Percentiles rank a stretch among this genome's conserved stretches.
Evolutionary conservation across 2,797 vertebrate species (phyloP).

Genomic region (Sebastes cheni): DNA sequence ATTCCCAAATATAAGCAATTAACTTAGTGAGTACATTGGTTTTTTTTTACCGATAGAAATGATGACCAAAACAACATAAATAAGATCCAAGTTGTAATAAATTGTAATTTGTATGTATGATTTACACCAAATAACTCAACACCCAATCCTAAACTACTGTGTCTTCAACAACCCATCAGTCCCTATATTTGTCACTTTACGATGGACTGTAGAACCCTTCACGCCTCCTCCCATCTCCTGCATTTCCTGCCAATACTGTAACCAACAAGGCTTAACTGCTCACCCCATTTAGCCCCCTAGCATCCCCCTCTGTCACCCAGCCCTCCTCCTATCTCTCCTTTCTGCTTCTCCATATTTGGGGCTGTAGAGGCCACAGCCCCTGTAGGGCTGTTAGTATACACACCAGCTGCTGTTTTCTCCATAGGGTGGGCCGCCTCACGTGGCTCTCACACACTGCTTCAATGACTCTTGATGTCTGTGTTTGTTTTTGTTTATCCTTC

Average conservation of each 20-base stretch:
- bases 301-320: constrained; percentile 43
- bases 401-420: constrained; percentile 76
- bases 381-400: constrained; percentile 73
- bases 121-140: neutral
- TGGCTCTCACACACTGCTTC: constrained; percentile 67
- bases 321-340: constrained; percentile 47
- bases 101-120: neutral
- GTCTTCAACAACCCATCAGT: neutral
- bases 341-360: constrained; percentile 51
- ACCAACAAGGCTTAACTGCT: constrained; percentile 71
- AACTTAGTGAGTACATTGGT: neutral
- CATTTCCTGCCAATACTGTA: constrained; percentile 63
- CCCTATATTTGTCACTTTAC: constrained; percentile 12
- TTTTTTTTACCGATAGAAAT: neutral
- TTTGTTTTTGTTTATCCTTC: constrained; percentile 72
- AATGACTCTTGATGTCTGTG: constrained; percentile 78
- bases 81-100: neutral
- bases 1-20: neutral
- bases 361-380: constrained; percentile 64
- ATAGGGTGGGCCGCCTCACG: constrained; percentile 70
- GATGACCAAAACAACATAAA: neutral
- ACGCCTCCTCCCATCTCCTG: constrained; percentile 6
- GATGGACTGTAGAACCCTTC: constrained; percentile 15
- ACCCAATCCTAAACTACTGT: neutral
- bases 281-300: constrained; percentile 70